These are phyloP conservation scores for Drosophila dunni DNA, from an alignment of 1,140 invertebrate genomes.

Conservation along the genomic window DNA sequence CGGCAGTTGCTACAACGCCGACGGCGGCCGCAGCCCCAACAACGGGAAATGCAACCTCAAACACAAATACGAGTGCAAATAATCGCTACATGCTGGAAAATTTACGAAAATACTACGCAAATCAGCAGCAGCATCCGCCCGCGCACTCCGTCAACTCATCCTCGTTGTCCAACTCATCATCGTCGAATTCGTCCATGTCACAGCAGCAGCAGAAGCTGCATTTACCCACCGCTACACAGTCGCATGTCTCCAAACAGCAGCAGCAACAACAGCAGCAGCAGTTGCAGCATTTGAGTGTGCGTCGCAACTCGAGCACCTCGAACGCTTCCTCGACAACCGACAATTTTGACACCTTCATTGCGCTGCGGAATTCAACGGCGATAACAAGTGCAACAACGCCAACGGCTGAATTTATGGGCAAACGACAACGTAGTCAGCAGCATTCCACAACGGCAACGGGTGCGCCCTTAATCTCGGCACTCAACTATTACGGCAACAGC, in stretches of 20 bases:
- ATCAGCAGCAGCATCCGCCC: constrained; percentile 78
- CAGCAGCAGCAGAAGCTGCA: constrained; percentile 65
- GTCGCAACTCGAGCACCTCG: constrained; percentile 78
- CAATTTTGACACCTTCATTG: constrained; percentile 81
- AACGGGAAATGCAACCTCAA: constrained; percentile 54
- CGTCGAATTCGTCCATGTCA: constrained; percentile 80
- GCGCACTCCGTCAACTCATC: constrained; percentile 78
- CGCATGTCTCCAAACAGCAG: constrained; percentile 40
- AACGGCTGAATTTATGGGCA: constrained; percentile 52
- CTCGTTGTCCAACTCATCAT: constrained; percentile 79
- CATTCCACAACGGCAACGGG: constrained; percentile 15
- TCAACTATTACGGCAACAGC: constrained; percentile 72
- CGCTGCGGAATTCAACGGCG: constrained; percentile 61
- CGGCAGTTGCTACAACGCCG: constrained; percentile 15
- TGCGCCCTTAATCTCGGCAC: constrained; percentile 63
- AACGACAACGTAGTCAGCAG: constrained; percentile 55
- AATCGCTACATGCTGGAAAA: constrained; percentile 81
- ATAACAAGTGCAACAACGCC: constrained; percentile 28
- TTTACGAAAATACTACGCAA: constrained; percentile 79
- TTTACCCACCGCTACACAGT: constrained; percentile 45
- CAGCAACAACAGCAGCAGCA: constrained; percentile 42
- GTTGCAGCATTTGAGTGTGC: constrained; percentile 62
- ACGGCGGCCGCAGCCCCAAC: not conserved
- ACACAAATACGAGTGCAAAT: constrained; percentile 39
- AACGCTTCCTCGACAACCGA: constrained; percentile 79